Evolutionary conservation across 2,888 invertebrate species (phyloP).

Genomic region (Cremastobaeus sp.): DNA sequence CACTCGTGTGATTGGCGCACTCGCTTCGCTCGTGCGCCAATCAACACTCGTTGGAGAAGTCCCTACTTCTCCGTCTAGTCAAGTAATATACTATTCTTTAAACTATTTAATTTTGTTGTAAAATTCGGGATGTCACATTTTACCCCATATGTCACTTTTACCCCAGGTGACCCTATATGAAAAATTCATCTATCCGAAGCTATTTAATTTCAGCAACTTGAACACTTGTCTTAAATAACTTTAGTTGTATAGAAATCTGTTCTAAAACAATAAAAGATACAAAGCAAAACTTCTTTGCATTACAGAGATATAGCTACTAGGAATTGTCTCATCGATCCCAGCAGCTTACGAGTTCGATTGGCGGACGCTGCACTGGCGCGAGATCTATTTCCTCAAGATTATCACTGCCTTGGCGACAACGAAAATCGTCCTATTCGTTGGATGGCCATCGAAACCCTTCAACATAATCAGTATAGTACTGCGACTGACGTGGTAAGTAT

Average conservation of each 20-base stretch:
- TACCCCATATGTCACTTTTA: no score
- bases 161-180: no score
- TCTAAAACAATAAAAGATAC: slow-evolving; percentile 6
- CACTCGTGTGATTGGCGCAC: no score
- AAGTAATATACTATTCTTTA: no score
- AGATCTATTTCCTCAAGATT: slow-evolving; percentile 95
- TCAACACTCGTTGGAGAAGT: no score
- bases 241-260: not conserved
- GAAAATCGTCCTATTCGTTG: slow-evolving; percentile 96
- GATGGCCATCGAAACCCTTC: slow-evolving; percentile 92
- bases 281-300: slow-evolving; percentile 30
- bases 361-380: slow-evolving; percentile 92
- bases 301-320: slow-evolving; percentile 90
- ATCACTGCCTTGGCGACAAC: slow-evolving; percentile 95
- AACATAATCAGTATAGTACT: slow-evolving; percentile 89
- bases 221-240: slow-evolving; percentile 2
- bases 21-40: no score
- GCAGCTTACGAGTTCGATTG: slow-evolving; percentile 87
- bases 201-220: not conserved
- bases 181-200: no score
- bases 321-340: slow-evolving; percentile 85
- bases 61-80: no score
- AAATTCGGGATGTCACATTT: no score
- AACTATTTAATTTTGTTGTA: no score
- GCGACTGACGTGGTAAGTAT: slow-evolving; percentile 93